Base-by-base conservation (phyloP, 2,797 vertebrate genomes). In the Acestrorhynchus altus region DNA sequence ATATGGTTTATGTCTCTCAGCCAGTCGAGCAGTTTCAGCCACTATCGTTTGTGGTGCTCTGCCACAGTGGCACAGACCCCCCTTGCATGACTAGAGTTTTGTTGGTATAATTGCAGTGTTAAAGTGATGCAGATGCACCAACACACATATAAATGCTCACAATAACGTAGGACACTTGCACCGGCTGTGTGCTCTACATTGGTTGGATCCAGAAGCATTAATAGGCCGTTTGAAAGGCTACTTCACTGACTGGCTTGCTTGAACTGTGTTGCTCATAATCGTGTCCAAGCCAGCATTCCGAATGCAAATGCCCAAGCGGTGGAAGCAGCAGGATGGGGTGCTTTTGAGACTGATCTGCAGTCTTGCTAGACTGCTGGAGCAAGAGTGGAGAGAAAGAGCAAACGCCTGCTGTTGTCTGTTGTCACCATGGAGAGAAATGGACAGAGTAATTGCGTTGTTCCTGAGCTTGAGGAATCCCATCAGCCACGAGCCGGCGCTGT, bases 381-480 rank as follows among this genome's bases (percentile, higher is more conserved):
- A 56, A 13, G 47, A 61, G 74, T 59, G 54, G 31, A 31, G 26
- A 28, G 74, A 73, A 61, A 61, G 70, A 76, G 70, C 64, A 83
- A 79, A 81, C 78, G 74, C 76, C 67, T 83, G 78, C 83, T 86
- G 83, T 86, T 86, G 78, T 83, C 83, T 86, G 60, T 79, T 88
- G 86, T 89, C 85, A 85, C 76, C 26, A 57, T 64, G 76, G 81
- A 83, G 86, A 85, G 81, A 86, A 87, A 85, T 86, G 84, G 86
- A 85, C 80, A 81, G 82, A 85, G 84, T 87, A 87, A 89, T 89
- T 87, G 84, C 81, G 75, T 74, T 88, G 83, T 87, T 84, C 83
- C 83, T 81, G 65, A 73, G 86, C 72, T 77, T 71, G 78, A 85
- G 83, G 83, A 81, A 84, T 85, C 80, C 83, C 79, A 86, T 85